Conservation (phyloP, 2,113 vertebrate genomes). For the Chascanopsetta lugubris region DNA sequence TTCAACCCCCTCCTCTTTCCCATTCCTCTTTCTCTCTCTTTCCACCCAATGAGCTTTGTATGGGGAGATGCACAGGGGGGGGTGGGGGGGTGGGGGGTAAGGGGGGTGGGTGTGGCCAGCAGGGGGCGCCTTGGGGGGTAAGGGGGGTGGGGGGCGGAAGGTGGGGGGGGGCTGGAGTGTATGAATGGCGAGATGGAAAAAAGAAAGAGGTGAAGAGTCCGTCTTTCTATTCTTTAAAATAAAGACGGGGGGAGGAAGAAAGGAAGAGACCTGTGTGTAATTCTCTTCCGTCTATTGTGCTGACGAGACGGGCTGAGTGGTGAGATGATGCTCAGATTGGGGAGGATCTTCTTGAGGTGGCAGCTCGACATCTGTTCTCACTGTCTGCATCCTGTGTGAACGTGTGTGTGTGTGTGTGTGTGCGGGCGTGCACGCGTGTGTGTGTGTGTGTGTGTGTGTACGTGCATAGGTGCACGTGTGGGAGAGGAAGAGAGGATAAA, state of each 20-base stretch:
- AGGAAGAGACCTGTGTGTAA: slow-evolving; percentile 91
- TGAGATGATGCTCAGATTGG: slow-evolving; percentile 85
- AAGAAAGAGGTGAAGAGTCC: slow-evolving; percentile 67
- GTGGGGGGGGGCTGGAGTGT: slow-evolving; percentile 43
- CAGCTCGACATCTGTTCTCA: slow-evolving; percentile 89
- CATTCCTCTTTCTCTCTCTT: slow-evolving; percentile 68
- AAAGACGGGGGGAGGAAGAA: slow-evolving; percentile 81
- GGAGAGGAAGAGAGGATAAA: slow-evolving; percentile 16
- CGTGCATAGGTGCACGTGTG: background rate
- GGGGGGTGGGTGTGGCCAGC: no score
- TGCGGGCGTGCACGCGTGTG: slow-evolving; percentile 38
- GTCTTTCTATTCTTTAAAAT: slow-evolving; percentile 52
- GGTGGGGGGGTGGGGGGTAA: slow-evolving; percentile 15
- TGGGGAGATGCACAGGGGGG: slow-evolving; percentile 26
- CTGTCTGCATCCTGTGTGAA: slow-evolving; percentile 56
- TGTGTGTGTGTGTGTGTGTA: background rate
- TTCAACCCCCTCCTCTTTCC: slow-evolving; percentile 83
- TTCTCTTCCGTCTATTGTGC: slow-evolving; percentile 95
- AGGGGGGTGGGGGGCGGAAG: slow-evolving; percentile 27
- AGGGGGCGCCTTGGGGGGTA: no score
- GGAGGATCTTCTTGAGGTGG: slow-evolving; percentile 90
- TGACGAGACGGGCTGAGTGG: slow-evolving; percentile 81
- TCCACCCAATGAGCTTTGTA: slow-evolving; percentile 81
- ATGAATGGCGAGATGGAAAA: slow-evolving; percentile 39
- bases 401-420: slow-evolving; percentile 18